Evolutionary conservation across 1,140 invertebrate species (phyloP).

Genomic region (Cardiocondyla obscurior): DNA sequence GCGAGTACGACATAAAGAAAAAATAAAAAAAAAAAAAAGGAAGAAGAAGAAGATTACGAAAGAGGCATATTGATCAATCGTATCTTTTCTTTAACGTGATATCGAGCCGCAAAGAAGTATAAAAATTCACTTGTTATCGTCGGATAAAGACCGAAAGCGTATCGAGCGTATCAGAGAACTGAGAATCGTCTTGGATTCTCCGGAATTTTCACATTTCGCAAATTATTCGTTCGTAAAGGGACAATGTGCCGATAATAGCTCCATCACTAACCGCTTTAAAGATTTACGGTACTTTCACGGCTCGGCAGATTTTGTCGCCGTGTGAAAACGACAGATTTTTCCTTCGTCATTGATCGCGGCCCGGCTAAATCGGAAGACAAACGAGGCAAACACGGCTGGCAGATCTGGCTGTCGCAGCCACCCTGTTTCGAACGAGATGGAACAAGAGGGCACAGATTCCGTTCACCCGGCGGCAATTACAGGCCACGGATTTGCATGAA

Average conservation of each 20-base stretch:
- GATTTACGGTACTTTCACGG: slow-evolving; percentile 17
- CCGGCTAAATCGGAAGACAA: slow-evolving; percentile 49
- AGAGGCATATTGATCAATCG: neutral
- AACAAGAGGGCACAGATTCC: slow-evolving; percentile 4
- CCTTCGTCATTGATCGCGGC: slow-evolving; percentile 43
- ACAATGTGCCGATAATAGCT: neutral
- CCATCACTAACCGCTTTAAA: neutral
- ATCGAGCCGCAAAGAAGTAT: neutral
- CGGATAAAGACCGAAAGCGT: neutral
- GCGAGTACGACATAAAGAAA: neutral
- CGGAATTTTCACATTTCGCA: neutral
- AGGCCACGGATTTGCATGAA: slow-evolving; percentile 64
- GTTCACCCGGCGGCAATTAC: slow-evolving; percentile 54
- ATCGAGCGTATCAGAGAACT: neutral
- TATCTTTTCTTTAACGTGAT: neutral
- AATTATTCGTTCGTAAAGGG: neutral
- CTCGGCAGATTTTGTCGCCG: slow-evolving; percentile 20
- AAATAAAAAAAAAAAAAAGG: neutral
- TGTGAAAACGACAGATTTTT: slow-evolving; percentile 53
- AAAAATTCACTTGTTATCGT: neutral
- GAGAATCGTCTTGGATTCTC: neutral
- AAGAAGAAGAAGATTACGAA: neutral
- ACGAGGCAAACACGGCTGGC: slow-evolving; percentile 45
- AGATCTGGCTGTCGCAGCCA: slow-evolving; percentile 39
- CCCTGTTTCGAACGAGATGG: slow-evolving; percentile 16